These are phyloP conservation scores for Pseudomugil tenellus DNA, from an alignment of 2,797 vertebrate species.

Conservation along the genomic window DNA sequence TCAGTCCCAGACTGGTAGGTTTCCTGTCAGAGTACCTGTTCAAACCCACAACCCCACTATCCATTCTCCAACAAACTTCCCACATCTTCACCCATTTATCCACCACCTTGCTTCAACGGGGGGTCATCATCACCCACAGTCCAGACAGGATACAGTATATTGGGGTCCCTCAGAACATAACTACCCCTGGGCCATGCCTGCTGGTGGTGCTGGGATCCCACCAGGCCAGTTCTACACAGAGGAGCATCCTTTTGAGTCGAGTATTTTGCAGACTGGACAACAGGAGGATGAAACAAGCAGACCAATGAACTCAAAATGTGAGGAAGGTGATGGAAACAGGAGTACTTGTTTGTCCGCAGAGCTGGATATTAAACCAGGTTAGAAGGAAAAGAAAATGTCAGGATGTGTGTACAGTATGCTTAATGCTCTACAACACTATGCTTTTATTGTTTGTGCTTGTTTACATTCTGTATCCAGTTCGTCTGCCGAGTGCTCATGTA, in stretches of 20 bases:
- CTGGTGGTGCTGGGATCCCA: background rate
- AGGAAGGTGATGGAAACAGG: conserved; percentile 8
- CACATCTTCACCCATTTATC: conserved; percentile 36
- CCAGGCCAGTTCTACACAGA: conserved; percentile 28
- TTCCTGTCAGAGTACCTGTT: conserved; percentile 26
- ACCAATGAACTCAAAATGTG: conserved; percentile 19
- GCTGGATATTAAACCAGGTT: conserved; percentile 80
- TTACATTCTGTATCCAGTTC: conserved; percentile 53
- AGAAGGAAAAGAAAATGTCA: conserved; percentile 2
- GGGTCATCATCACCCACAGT: background rate
- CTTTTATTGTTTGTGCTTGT: background rate
- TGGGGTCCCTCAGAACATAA: conserved; percentile 21
- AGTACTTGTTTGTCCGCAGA: conserved; percentile 53
- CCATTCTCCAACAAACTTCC: conserved; percentile 22
- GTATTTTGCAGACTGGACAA: background rate
- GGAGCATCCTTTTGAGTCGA: conserved; percentile 34
- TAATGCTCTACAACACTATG: background rate
- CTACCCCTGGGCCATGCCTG: conserved; percentile 32
- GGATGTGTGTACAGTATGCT: background rate
- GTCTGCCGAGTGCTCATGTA: conserved; percentile 52
- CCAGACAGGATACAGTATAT: conserved; percentile 27
- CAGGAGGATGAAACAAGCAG: conserved; percentile 12
- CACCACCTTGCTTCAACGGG: conserved; percentile 7
- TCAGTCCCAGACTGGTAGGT: conserved; percentile 24
- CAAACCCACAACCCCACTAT: conserved; percentile 21